phyloP scores from a whole-genome alignment of 2,797 vertebrate species.

The Enteromius argenteus region DNA sequence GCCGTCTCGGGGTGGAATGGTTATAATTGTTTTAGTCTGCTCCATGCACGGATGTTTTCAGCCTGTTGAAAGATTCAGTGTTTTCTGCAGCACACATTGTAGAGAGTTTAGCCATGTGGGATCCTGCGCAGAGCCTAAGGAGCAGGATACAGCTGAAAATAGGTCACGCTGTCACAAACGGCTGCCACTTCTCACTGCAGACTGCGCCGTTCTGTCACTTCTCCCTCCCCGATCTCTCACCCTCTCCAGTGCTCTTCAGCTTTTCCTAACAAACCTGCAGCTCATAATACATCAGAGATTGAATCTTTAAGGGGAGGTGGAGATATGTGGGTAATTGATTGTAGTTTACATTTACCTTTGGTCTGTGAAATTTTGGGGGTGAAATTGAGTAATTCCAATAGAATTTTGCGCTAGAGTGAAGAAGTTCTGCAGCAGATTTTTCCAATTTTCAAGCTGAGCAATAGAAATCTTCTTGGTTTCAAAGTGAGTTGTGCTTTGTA shows the following conservation, averaged over 20 bases:
- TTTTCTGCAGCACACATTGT: conserved; percentile 13
- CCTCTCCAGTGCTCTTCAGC: not conserved
- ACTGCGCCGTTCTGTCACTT: conserved; percentile 15
- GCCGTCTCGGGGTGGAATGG: not conserved
- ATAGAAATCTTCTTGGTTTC: not conserved
- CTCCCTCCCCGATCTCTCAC: not conserved
- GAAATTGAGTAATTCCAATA: not conserved
- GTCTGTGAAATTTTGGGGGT: not conserved
- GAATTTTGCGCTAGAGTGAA: too few relatives aligned
- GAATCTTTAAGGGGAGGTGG: not conserved
- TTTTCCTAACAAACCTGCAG: not conserved
- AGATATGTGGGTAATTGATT: not conserved
- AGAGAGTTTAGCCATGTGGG: conserved; percentile 19
- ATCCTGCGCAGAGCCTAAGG: conserved; percentile 38
- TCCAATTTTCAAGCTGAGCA: not conserved
- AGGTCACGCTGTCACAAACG: conserved; percentile 70
- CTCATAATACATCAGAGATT: not conserved
- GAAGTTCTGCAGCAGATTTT: not conserved
- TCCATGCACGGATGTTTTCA: conserved; percentile 7
- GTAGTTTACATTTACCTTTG: not conserved
- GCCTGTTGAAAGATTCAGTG: conserved; percentile 44
- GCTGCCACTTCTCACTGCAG: conserved; percentile 56
- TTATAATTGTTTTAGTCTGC: not conserved
- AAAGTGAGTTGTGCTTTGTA: not conserved
- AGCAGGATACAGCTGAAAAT: conserved; percentile 66